Evolutionary conservation across 2,113 vertebrate genomes (phyloP).

Genomic region (Struthio camelus): DNA sequence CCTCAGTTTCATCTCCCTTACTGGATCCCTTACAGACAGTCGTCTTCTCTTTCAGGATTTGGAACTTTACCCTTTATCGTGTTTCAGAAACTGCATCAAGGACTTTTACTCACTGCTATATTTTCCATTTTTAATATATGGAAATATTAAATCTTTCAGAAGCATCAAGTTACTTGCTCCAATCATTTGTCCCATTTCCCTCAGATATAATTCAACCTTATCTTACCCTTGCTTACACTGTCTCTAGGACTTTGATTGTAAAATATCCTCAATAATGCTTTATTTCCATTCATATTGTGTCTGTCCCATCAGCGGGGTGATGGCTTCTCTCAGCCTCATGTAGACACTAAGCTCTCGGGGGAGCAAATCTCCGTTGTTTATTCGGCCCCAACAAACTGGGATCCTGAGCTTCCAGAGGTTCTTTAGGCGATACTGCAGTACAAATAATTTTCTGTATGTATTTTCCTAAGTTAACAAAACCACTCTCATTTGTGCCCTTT

Average conservation of each 20-base stretch:
- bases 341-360: not conserved
- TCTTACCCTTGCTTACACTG: not conserved
- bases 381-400: not conserved
- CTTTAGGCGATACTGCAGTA: not conserved
- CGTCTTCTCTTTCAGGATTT: not conserved
- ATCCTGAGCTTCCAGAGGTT: not conserved
- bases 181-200: not conserved
- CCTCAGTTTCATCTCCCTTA: not conserved
- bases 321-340: not conserved
- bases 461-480: not conserved
- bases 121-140: not conserved
- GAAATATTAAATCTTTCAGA: not conserved
- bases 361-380: not conserved
- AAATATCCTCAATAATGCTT: not conserved
- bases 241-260: not conserved
- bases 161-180: not conserved
- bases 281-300: not conserved
- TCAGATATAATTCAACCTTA: not conserved
- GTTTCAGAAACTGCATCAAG: not conserved
- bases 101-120: not conserved
- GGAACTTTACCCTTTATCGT: not conserved
- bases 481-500: not conserved
- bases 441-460: not conserved
- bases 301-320: not conserved
- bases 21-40: not conserved